Conservation (phyloP, 2,888 invertebrate genomes). For the Drosophila vallismaia region DNA sequence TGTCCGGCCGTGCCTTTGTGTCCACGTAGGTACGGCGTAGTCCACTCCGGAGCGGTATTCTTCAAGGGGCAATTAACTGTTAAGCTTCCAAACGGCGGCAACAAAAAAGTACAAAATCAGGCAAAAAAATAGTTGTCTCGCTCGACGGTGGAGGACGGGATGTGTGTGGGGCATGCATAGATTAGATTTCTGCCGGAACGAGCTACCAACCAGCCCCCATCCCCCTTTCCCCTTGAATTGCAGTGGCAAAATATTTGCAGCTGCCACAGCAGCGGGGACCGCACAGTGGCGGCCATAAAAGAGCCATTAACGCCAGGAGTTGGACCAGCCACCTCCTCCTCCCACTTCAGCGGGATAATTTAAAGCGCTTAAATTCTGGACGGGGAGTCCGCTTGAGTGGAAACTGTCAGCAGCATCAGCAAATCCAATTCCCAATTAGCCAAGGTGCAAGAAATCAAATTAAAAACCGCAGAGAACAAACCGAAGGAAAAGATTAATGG, state of each 20-base stretch:
- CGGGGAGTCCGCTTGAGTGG: conserved; percentile 35
- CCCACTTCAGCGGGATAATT: conserved; percentile 32
- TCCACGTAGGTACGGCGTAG: conserved; percentile 53
- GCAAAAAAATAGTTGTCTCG: conserved; percentile 55
- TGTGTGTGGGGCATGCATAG: conserved; percentile 61
- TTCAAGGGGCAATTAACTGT: conserved; percentile 82
- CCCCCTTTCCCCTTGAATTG: conserved; percentile 7
- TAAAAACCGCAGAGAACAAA: conserved; percentile 48
- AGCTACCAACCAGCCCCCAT: conserved; percentile 7
- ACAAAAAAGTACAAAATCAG: conserved; percentile 52
- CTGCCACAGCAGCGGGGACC: conserved; percentile 65
- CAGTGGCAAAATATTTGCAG: conserved; percentile 60
- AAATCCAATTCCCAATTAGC: conserved; percentile 81
- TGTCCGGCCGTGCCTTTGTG: conserved; percentile 61
- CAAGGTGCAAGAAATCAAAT: conserved; percentile 82
- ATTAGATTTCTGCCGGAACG: conserved; percentile 63
- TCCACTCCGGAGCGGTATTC: conserved; percentile 65
- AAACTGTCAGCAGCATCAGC: conserved; percentile 82
- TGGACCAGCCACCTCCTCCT: conserved; percentile 23
- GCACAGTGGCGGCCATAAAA: conserved; percentile 76
- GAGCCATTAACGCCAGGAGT: conserved; percentile 80
- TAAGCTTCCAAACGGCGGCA: conserved; percentile 62
- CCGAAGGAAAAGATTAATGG: not conserved
- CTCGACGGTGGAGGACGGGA: conserved; percentile 26
- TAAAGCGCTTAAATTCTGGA: conserved; percentile 63